Base-by-base conservation (phyloP, 2,113 vertebrate genomes). In the Tinamus guttatus region DNA sequence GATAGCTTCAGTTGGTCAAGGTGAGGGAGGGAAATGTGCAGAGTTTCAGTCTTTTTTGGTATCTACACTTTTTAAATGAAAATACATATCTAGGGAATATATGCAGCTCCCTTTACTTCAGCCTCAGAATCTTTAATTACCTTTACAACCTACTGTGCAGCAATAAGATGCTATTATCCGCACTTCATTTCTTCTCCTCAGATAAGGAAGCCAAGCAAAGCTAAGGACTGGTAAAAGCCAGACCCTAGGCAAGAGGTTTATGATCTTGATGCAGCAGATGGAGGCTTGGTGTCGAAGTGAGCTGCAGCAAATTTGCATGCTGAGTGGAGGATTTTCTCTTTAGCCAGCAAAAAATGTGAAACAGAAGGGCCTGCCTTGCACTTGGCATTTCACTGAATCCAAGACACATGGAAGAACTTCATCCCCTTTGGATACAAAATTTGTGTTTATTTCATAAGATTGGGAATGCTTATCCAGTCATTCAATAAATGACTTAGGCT, bases 281-380 rank as follows among this genome's bases (percentile, higher is more conserved):
- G 71, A 90, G 73, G n/a, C 36, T 90, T 67, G 56, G 45, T 90
- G 60, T 83, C 60, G 70, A 67, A 90, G 80, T 49, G 90, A 91
- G 77, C 63, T 83, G 40, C 79, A 87, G 71, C 87, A 91, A 74
- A 88, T 77, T 64, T 78, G 60, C 1, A 0, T 70, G 77, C 45
- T 67, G 56, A 91, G 63, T 32, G 45, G 64, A 83, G 80, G 70
- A 88, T 92, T 90, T 86, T 77, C 82, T 85, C 40, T 90, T 90
- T 86, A 83, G 68, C 71, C 88, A 93, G 93, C 36, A 87, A 85
- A 85, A 95, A 93, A 59, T 15, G 36, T 51, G 80, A 91, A 93
- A 73, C 58, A 52, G 87, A 73, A 63, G 83, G 60, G 56, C 36
- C 28, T 85, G 59, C 16, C 32, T 77, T 91, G 76, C 80, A 32